phyloP scores from a whole-genome alignment of 2,888 invertebrate genomes.

The Sphinx pinastri region DNA sequence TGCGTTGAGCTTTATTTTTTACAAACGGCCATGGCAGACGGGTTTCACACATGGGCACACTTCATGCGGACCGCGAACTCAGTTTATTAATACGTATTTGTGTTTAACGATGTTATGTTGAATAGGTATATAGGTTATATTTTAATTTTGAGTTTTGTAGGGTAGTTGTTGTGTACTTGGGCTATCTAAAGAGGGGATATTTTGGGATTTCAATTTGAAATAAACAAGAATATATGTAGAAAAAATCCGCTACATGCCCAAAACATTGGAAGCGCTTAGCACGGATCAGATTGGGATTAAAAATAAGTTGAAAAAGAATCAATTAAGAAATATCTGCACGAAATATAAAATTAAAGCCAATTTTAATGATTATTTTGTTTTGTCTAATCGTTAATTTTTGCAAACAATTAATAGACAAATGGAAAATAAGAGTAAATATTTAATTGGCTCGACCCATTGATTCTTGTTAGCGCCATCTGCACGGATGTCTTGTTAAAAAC shows the following conservation, averaged over 20 bases:
- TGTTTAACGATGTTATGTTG: slow-evolving; percentile 18
- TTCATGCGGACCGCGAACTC: slow-evolving; percentile 41
- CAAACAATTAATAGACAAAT: slow-evolving; percentile 44
- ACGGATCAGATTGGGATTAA: too few relatives aligned
- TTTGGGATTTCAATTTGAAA: background rate
- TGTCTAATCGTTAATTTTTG: slow-evolving; percentile 35
- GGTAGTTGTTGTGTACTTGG: too few relatives aligned
- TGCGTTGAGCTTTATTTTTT: slow-evolving; percentile 62
- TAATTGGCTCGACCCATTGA: slow-evolving; percentile 70
- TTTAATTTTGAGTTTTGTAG: too few relatives aligned
- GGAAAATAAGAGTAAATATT: slow-evolving; percentile 52
- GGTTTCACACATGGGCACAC: slow-evolving; percentile 76
- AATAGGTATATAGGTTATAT: too few relatives aligned
- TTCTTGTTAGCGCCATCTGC: slow-evolving; percentile 44
- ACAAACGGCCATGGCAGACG: slow-evolving; percentile 63
- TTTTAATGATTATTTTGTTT: background rate
- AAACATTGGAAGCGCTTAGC: too few relatives aligned
- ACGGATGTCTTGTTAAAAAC: slow-evolving; percentile 75
- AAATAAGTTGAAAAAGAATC: too few relatives aligned
- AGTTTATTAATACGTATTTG: slow-evolving; percentile 37
- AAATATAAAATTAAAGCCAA: background rate
- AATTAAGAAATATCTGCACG: background rate
- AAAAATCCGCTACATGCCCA: too few relatives aligned
- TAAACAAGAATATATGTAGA: too few relatives aligned
- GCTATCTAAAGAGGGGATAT: background rate